Evolutionary conservation across 2,113 vertebrate genomes (phyloP).

Genomic region (Lepisosteus oculatus): DNA sequence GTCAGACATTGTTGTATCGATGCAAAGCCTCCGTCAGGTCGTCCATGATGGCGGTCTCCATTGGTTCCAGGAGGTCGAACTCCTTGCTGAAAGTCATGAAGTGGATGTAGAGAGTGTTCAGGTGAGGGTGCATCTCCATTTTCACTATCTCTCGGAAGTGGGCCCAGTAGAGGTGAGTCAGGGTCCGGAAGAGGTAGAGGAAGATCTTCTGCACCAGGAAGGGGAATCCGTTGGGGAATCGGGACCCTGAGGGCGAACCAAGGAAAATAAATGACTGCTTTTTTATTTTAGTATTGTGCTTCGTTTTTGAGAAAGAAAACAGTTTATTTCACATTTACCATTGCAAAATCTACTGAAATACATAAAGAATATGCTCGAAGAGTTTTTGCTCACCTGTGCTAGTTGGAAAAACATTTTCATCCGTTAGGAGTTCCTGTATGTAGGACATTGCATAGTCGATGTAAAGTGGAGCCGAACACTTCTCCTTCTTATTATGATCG

Average conservation of each 20-base stretch:
- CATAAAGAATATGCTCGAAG: too few species aligned
- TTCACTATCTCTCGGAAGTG: slow-evolving; percentile 67
- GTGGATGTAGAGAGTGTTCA: slow-evolving; percentile 74
- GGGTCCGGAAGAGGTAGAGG: slow-evolving; percentile 65
- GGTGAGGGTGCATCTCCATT: slow-evolving; percentile 69
- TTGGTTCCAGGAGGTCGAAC: slow-evolving; percentile 64
- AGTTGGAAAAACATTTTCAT: slow-evolving; percentile 72
- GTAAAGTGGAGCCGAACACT: slow-evolving; percentile 72
- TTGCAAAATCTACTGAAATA: not conserved
- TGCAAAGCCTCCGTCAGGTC: slow-evolving; percentile 64
- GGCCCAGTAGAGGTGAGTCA: slow-evolving; percentile 74
- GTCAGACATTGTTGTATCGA: slow-evolving; percentile 23
- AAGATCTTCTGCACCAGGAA: slow-evolving; percentile 74
- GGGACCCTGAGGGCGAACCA: slow-evolving; percentile 42
- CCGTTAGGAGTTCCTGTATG: slow-evolving; percentile 70
- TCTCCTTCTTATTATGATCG: slow-evolving; percentile 72
- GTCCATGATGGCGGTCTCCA: slow-evolving; percentile 62
- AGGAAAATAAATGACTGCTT: not conserved
- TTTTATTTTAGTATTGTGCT: not conserved
- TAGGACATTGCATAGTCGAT: slow-evolving; percentile 75
- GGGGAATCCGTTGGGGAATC: slow-evolving; percentile 63
- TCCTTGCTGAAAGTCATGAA: slow-evolving; percentile 67
- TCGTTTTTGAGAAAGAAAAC: not conserved
- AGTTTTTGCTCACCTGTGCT: slow-evolving; percentile 55
- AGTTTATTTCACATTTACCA: slow-evolving; percentile 1